phyloP scores from a whole-genome alignment of 2,113 vertebrate species.

The Climacteris rufus region DNA sequence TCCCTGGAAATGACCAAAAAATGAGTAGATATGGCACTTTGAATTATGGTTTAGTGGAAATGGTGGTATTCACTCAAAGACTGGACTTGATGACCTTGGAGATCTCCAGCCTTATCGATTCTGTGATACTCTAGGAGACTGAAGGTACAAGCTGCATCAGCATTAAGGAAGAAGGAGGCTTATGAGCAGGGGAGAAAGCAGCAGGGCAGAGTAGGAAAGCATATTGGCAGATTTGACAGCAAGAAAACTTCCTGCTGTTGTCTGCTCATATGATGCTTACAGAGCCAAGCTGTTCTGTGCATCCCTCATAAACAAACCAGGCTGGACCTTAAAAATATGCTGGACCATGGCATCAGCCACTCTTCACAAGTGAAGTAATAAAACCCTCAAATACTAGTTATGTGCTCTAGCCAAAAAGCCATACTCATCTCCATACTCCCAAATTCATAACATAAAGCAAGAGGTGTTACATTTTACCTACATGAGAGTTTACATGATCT shows the following conservation, averaged over 20 bases:
- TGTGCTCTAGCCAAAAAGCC: not conserved
- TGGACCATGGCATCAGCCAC: not conserved
- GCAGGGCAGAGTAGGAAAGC: not conserved
- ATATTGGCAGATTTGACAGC: not conserved
- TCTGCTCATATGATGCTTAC: not conserved
- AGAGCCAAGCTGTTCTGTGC: not conserved
- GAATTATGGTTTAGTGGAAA: not conserved
- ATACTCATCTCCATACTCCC: not conserved
- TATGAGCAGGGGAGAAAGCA: not conserved
- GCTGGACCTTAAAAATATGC: not conserved
- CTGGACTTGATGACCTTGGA: not conserved
- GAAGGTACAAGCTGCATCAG: not conserved
- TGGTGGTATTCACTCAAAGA: not conserved
- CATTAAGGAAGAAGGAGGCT: not conserved
- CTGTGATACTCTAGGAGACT: not conserved
- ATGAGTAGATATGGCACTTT: not conserved
- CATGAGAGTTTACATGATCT: not conserved
- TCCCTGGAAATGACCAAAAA: not conserved
- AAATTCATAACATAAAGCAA: not conserved
- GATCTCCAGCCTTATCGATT: not conserved
- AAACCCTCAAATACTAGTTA: not conserved
- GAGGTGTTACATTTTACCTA: not conserved
- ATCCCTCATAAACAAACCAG: not conserved
- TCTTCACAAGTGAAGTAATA: not conserved
- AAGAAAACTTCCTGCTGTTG: not conserved